These are phyloP conservation scores for Pollachius pollachius DNA, from an alignment of 2,113 vertebrate genomes.

Conservation along the genomic window DNA sequence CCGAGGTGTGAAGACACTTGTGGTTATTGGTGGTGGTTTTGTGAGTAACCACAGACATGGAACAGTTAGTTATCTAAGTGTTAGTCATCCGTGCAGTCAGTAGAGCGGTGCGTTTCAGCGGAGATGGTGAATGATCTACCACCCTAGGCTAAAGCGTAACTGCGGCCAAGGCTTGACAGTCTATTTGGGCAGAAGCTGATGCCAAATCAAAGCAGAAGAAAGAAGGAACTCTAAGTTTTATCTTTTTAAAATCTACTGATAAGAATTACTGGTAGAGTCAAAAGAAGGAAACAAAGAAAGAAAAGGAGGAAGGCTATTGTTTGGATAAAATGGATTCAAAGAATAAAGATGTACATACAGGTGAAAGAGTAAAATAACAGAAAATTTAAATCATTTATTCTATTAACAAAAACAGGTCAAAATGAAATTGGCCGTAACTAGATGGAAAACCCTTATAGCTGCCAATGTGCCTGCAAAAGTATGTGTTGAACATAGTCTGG, in stretches of 20 bases:
- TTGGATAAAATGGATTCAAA: slow-evolving; percentile 9
- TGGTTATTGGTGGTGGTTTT: slow-evolving; percentile 55
- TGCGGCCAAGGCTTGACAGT: slow-evolving; percentile 70
- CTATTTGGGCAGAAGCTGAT: slow-evolving; percentile 63
- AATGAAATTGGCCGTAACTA: slow-evolving; percentile 70
- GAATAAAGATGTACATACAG: not conserved
- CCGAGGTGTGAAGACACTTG: slow-evolving; percentile 35
- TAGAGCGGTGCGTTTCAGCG: slow-evolving; percentile 33
- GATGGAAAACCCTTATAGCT: slow-evolving; percentile 78
- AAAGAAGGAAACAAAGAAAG: slow-evolving; percentile 37
- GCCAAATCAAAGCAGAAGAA: slow-evolving; percentile 39
- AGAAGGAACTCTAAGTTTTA: slow-evolving; percentile 9
- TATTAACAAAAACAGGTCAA: slow-evolving; percentile 38
- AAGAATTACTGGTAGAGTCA: slow-evolving; percentile 11
- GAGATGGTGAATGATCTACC: slow-evolving; percentile 74
- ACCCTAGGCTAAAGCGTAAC: slow-evolving; percentile 49
- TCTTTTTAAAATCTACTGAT: no score
- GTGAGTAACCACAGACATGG: slow-evolving; percentile 90
- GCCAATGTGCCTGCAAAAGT: slow-evolving; percentile 13
- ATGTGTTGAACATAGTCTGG: not conserved
- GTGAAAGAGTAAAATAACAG: slow-evolving; percentile 33
- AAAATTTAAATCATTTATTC: slow-evolving; percentile 30
- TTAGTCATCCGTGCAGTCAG: slow-evolving; percentile 27
- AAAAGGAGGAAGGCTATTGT: not conserved
- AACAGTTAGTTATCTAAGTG: slow-evolving; percentile 66